These are phyloP conservation scores for Vanessa tameamea DNA, from an alignment of 1,140 invertebrate genomes.

Conservation along the genomic window DNA sequence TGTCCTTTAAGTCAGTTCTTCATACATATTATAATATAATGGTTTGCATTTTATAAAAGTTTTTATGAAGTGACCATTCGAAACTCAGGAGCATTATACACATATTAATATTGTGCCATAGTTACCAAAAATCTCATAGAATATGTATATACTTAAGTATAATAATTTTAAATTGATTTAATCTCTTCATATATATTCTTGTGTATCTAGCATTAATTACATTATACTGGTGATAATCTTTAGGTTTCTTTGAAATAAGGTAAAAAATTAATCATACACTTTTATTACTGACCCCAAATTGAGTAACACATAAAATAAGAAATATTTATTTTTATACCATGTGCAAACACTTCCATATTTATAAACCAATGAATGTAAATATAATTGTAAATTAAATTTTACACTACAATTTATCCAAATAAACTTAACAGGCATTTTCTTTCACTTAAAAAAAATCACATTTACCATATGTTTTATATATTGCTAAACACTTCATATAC, in stretches of 20 bases:
- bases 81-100: too few species aligned
- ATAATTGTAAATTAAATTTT: background rate
- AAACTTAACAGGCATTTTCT: slow-evolving; percentile 1
- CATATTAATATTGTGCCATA: too few species aligned
- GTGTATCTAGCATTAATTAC: too few species aligned
- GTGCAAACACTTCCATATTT: slow-evolving; percentile 4
- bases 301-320: slow-evolving; percentile 3
- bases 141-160: too few species aligned
- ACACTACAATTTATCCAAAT: background rate
- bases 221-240: too few species aligned
- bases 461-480: slow-evolving; percentile 36
- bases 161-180: too few species aligned
- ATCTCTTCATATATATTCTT: too few species aligned
- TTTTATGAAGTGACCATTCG: too few species aligned
- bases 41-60: too few species aligned
- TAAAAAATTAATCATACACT: background rate
- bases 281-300: slow-evolving; percentile 15
- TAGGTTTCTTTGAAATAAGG: background rate
- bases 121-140: too few species aligned
- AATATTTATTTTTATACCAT: background rate
- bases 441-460: background rate
- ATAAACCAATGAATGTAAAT: background rate
- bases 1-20: too few species aligned
- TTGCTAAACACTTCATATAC: slow-evolving; percentile 92
- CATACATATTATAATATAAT: too few species aligned